Conservation (phyloP, 2,888 invertebrate genomes). For the Heliconius sara region DNA sequence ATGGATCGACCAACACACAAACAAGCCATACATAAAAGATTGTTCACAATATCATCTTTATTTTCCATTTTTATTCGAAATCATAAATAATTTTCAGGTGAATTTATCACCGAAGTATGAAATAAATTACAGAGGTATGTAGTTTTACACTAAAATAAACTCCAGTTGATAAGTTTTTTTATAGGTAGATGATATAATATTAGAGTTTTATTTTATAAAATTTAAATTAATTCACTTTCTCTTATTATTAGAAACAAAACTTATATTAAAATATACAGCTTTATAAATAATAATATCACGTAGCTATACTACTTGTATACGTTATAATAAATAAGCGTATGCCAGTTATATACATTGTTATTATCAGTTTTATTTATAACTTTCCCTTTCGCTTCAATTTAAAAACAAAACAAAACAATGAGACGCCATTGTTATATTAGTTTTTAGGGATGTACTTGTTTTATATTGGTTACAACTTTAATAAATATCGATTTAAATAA, state of each 20-base stretch:
- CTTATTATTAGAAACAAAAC: neutral
- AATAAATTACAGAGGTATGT: neutral
- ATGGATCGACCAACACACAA: conserved; percentile 65
- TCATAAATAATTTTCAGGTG: neutral
- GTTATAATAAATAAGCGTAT: neutral
- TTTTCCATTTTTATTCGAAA: conserved; percentile 35
- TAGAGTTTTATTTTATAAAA: neutral
- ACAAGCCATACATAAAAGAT: conserved; percentile 69
- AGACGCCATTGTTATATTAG: conserved; percentile 25
- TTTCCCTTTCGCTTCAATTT: conserved; percentile 25
- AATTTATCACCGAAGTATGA: neutral
- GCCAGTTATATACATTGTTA: conserved; percentile 1
- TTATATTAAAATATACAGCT: neutral
- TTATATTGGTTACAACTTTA: neutral
- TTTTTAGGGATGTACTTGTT: conserved; percentile 20
- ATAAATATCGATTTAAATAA: conserved; percentile 2
- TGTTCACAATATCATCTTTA: conserved; percentile 44
- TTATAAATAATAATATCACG: neutral
- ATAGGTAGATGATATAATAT: neutral
- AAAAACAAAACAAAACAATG: conserved; percentile 33
- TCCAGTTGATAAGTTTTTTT: neutral
- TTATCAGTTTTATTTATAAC: conserved; percentile 8
- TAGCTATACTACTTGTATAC: neutral
- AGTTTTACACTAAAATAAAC: neutral
- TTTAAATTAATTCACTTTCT: conserved; percentile 5